phyloP scores from a whole-genome alignment of 2,888 invertebrate genomes.

The Amphiduros pacificus region DNA sequence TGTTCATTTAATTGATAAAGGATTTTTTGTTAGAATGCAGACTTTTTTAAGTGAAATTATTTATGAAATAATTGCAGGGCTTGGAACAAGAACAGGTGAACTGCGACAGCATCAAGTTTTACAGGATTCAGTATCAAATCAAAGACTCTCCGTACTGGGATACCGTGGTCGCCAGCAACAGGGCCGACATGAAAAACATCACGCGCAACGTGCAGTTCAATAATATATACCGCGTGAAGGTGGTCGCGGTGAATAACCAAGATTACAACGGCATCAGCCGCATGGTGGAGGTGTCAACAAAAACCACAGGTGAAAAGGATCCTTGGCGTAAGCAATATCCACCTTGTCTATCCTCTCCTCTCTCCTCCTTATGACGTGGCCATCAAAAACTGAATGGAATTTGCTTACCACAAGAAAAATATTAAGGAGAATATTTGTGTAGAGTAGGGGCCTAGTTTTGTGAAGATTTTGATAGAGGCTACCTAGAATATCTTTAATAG shows the following conservation, averaged over 20 bases:
- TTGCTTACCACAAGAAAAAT: too few relatives aligned
- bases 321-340: conserved; percentile 2
- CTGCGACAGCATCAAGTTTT: conserved; percentile 28
- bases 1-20: too few relatives aligned
- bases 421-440: too few relatives aligned
- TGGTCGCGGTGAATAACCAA: conserved; percentile 26
- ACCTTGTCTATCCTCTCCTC: neutral
- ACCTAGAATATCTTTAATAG: too few relatives aligned
- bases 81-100: conserved; percentile 14
- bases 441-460: too few relatives aligned
- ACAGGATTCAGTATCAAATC: conserved; percentile 21
- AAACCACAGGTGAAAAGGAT: neutral
- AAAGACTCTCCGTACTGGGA: neutral
- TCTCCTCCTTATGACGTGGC: neutral
- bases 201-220: conserved; percentile 19
- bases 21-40: too few relatives aligned
- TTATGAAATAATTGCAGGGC: conserved; percentile 11
- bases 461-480: too few relatives aligned
- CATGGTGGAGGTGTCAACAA: conserved; percentile 8
- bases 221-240: conserved; percentile 19
- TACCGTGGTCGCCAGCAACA: conserved; percentile 11
- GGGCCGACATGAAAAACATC: conserved; percentile 15
- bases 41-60: neutral
- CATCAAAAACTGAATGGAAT: too few relatives aligned
- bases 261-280: conserved; percentile 18